Conservation (phyloP, 2,888 invertebrate genomes). For the Orchesella flavescens region DNA sequence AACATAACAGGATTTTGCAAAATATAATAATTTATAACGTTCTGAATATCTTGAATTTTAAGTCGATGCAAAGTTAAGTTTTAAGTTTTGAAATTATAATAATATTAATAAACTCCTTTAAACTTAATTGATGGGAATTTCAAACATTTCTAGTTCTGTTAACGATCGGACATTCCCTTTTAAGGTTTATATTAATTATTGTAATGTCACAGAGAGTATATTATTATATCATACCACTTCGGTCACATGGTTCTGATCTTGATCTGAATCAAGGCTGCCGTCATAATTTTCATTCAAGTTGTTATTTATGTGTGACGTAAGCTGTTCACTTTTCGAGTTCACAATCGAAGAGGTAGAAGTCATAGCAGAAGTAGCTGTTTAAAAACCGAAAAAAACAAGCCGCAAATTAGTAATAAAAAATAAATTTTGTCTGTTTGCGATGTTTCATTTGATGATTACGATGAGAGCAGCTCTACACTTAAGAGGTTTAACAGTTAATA, state of each 20-base stretch:
- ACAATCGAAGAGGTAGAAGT: constrained; percentile 36
- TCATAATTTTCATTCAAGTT: constrained; percentile 56
- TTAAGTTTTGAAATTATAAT: background rate
- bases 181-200: constrained; percentile 16
- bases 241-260: constrained; percentile 61
- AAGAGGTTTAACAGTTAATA: background rate
- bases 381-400: constrained; percentile 40
- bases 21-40: constrained; percentile 23
- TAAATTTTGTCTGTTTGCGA: background rate
- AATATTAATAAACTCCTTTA: background rate
- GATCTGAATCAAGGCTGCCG: constrained; percentile 62
- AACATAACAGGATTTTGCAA: constrained; percentile 49
- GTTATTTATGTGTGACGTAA: constrained; percentile 56
- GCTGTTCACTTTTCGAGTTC: constrained; percentile 57
- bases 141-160: background rate
- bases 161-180: background rate
- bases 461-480: background rate
- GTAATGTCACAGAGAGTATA: constrained; percentile 41
- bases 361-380: constrained; percentile 53
- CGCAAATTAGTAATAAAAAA: constrained; percentile 32
- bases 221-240: constrained; percentile 60
- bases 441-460: background rate
- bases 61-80: constrained; percentile 1
- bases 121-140: constrained; percentile 5
- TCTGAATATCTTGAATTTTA: background rate